Conservation (phyloP, 2,888 invertebrate genomes). For the Dusona sp. region DNA sequence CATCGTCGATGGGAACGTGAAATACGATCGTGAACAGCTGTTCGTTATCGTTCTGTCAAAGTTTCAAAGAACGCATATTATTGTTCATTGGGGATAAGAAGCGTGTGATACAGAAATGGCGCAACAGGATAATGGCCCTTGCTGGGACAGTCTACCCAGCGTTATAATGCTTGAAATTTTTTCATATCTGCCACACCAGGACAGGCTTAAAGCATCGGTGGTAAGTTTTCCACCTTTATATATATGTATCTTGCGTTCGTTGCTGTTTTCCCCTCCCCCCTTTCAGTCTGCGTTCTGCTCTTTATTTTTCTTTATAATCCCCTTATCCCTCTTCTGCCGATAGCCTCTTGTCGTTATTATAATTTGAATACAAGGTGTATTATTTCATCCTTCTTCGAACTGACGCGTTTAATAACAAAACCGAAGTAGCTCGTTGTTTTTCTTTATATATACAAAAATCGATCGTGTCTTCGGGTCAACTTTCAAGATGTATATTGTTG, state of each 20-base stretch:
- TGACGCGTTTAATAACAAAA: background rate
- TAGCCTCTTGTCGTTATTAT: slow-evolving; percentile 24
- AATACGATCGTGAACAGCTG: slow-evolving; percentile 64
- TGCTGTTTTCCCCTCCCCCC: background rate
- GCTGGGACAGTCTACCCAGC: slow-evolving; percentile 84
- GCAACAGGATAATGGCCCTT: slow-evolving; percentile 78
- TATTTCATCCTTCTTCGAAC: background rate
- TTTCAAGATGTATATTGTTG: background rate
- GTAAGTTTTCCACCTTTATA: slow-evolving; percentile 71
- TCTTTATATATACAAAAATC: slow-evolving; percentile 15
- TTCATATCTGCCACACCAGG: slow-evolving; percentile 82
- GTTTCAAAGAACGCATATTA: slow-evolving; percentile 37
- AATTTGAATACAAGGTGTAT: background rate
- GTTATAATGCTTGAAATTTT: slow-evolving; percentile 85
- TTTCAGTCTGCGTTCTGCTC: background rate
- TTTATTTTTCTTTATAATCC: slow-evolving; percentile 18
- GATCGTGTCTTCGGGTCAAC: slow-evolving; percentile 16
- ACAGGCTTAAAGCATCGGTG: slow-evolving; percentile 82
- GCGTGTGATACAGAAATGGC: slow-evolving; percentile 74
- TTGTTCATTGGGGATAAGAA: slow-evolving; percentile 27
- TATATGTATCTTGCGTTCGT: slow-evolving; percentile 10
- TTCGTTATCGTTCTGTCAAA: slow-evolving; percentile 63
- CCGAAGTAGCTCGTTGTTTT: background rate
- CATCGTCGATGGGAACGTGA: slow-evolving; percentile 41
- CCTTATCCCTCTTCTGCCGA: background rate